Evolutionary conservation across 2,888 invertebrate species (phyloP), one percentile per base, ranked within the genome.

Genomic region (Plemyria rubiginata): DNA sequence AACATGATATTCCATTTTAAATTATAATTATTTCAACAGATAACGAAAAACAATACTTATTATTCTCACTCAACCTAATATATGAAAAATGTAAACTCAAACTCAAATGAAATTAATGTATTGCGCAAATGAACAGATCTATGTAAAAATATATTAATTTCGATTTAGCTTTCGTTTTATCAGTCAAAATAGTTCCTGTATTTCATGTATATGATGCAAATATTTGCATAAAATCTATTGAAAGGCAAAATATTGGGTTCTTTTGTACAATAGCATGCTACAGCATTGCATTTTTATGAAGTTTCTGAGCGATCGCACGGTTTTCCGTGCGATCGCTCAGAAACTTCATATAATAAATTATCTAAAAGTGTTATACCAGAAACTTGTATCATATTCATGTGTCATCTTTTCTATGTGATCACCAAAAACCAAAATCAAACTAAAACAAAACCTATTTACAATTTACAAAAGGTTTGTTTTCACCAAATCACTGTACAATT

Each of bases 391-490:
- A 38, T 11, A 11, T 11, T 38, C 11, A 38, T 11, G 36, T 38
- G 11, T 38, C 9, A 0, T 38, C 4, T 11, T 38, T 11, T 38
- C 36, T 32, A 32, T 38, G 16, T 41, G 29, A 32, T 15, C 15
- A 29, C 3, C 9, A 40, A 28, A 41, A 59, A 48, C 40, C 12
- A 53, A 40, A 48, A 49, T 16, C 45, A 3, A 53, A 54, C 15
- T 46, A 29, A 36, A 54, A n/a, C 9, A 48, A 48, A 48, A 59
- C 15, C 40, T 60, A 60, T 60, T 41, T 43, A 60, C 59, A 38
- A 38, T 38, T 38, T 38, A 38, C 36, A 38, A 11, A 32, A 32
- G 32, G 32, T 8, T 7, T 32, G 7, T 8, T 32, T 8, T 1
- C 32, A 32, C 32, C 32, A 8, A 32, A 5, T 7, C 32, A 8